Evolutionary conservation across 2,113 vertebrate species (phyloP), one percentile per base, ranked within the genome.

Genomic region (Hippocampus zosterae): DNA sequence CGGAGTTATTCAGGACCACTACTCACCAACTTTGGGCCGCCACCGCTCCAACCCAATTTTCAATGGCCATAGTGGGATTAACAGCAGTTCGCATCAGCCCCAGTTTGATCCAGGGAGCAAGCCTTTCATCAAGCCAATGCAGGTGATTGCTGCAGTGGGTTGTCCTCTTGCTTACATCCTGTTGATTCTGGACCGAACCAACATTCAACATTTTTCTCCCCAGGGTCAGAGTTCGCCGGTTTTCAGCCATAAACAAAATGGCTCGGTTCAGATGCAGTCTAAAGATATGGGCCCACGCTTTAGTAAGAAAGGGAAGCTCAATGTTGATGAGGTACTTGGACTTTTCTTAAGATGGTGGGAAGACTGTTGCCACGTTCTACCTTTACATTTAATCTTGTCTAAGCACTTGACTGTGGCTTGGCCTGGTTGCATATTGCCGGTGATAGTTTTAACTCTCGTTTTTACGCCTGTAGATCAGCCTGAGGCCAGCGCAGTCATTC

Each of bases 1-100:
- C 87, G 97, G 97, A 81, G 97, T 99, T 88, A 99, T 99, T 88
- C 97, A 99, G 92, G 96, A 98, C 89, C 93, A 97, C 91, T 99
- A 97, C 88, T 99, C 97, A 69, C 97, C 97, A 76, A 98, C 96
- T 71, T 94, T 98, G 94, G 95, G 96, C 78, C 96, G 97, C 77
- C 97, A 99, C 90, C 96, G 97, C 81, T 91, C 96, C 86, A 97
- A 94, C 88, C 96, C 94, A 1, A 92, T 97, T 68, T 99, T 95
- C 84, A 98, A 98, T 77, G 96, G 95, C 78, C 96, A 98, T 81
- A 89, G 92, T 86, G 96, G 93, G 81, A 95, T 97, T 81, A 89
- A 93, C 80, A 94, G 93, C 83, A 90, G 92, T 86, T 92, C 93
- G 84, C 92, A 94, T 78, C 96, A 94, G 74, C 91, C 95, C 71